Evolutionary conservation across 2,113 vertebrate species (phyloP).

Genomic region (Meriones unguiculatus): DNA sequence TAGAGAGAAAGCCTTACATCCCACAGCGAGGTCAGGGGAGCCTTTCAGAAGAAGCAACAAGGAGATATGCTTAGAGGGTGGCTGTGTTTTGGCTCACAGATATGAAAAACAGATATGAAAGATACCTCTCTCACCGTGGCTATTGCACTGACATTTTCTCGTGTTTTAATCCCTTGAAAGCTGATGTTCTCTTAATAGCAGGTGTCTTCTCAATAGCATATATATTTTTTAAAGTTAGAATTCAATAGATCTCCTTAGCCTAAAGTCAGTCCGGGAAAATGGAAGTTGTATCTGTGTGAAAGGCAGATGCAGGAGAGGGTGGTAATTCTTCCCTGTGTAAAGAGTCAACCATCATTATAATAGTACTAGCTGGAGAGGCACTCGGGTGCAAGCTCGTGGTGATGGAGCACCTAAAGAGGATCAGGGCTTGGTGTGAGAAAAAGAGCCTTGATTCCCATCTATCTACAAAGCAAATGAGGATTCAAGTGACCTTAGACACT

Average conservation of each 20-base stretch:
- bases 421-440: constrained; percentile 18
- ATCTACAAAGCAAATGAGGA: constrained; percentile 24
- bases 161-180: constrained; percentile 32
- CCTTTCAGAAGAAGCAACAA: neutral
- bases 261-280: neutral
- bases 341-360: constrained; percentile 37
- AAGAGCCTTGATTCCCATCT: neutral
- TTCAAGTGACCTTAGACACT: neutral
- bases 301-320: neutral
- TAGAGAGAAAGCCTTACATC: neutral
- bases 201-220: neutral
- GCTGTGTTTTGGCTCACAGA: neutral
- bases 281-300: neutral
- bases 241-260: neutral
- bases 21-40: neutral
- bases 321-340: neutral
- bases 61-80: neutral
- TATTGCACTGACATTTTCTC: constrained; percentile 15
- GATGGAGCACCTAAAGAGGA: constrained; percentile 22
- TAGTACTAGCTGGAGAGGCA: neutral
- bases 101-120: neutral
- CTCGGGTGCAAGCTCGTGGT: neutral
- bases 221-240: neutral
- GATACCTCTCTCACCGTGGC: neutral
- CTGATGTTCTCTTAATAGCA: neutral